Base-by-base conservation (phyloP, 2,888 invertebrate species). In the Drosophila emarginata region DNA sequence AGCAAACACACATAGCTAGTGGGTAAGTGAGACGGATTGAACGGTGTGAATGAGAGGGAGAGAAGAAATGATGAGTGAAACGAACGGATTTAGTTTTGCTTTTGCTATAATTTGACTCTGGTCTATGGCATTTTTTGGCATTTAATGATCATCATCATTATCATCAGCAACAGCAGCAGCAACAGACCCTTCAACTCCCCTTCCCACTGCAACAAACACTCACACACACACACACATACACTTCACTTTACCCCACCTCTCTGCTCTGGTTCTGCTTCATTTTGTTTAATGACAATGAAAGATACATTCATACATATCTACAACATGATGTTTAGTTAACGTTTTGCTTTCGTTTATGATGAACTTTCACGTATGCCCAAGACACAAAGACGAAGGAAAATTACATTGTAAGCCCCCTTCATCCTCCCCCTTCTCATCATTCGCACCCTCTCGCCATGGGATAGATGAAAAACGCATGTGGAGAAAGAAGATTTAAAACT, bases 291-390 rank as follows among this genome's bases (percentile, higher is more conserved):
- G 82, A 83, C 82, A 83, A 78, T 86, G 79, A 60, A 54, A 60
- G 40, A 61, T 45, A 54, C 60, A 54, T 45, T 45, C 57, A 56
- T 52, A 56, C 14, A 32, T 32, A 32, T 52, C 51, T 21, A 39
- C 68, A 61, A 71, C 72, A 40, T 65, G 66, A 65, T 72, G 74
- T 70, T 67, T 68, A 70, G 74, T 76, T 65, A 64, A 73, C 72
- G 69, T 83, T 85, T 84, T 85, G 83, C 87, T 83, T 87, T 84
- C 88, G 83, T 84, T 84, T 87, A 86, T 82, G 80, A 86, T 82
- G 80, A 86, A 84, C 86, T 83, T 83, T 83, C 87, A 85, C 88
- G 88, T 82, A 74, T 87, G 70, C 65, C 52, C 14, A 14, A 61
- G 39, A 39, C 14, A 37, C 37, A 37, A 37, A 45, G 45, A 45